These are phyloP conservation scores for Drosophila nannoptera DNA, from an alignment of 1,140 invertebrate genomes.

Conservation along the genomic window DNA sequence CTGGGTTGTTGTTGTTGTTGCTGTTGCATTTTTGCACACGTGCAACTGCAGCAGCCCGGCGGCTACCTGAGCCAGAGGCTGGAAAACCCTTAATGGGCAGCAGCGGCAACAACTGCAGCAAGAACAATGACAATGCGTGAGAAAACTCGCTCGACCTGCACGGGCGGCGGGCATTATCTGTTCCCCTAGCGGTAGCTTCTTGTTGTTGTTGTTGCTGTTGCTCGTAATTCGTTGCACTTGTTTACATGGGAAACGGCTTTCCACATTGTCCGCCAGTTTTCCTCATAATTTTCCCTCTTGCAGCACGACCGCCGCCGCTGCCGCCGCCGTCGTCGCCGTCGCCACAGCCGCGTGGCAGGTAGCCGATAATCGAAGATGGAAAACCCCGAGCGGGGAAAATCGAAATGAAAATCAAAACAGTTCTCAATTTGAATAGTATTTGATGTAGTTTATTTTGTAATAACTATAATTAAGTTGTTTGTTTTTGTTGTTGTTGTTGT, in stretches of 20 bases:
- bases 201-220: conserved; percentile 29
- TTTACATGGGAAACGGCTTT: conserved; percentile 71
- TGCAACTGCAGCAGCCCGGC: conserved; percentile 38
- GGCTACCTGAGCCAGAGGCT: conserved; percentile 38
- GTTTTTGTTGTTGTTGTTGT: conserved; percentile 16
- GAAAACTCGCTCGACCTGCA: conserved; percentile 59
- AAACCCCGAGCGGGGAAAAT: conserved; percentile 3
- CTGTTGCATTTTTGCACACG: conserved; percentile 51
- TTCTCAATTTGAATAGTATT: conserved; percentile 28
- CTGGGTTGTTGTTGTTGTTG: neutral
- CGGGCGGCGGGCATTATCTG: conserved; percentile 44
- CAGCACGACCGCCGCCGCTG: conserved; percentile 7
- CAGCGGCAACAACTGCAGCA: conserved; percentile 2
- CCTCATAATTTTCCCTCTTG: conserved; percentile 36
- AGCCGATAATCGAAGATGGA: conserved; percentile 14
- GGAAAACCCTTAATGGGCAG: conserved; percentile 63
- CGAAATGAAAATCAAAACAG: neutral
- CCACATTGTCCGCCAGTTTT: conserved; percentile 43
- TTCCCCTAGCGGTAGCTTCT: conserved; percentile 18
- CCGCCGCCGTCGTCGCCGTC: too few relatives aligned
- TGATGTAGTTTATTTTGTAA: conserved; percentile 56
- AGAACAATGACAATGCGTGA: conserved; percentile 55
- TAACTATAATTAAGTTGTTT: conserved; percentile 45
- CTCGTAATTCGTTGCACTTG: conserved; percentile 68
- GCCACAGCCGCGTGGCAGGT: conserved; percentile 29